Percentiles rank a stretch among this genome's conserved stretches.
Conservation (phyloP, 2,113 vertebrate genomes). For the Phyllostomus discolor region DNA sequence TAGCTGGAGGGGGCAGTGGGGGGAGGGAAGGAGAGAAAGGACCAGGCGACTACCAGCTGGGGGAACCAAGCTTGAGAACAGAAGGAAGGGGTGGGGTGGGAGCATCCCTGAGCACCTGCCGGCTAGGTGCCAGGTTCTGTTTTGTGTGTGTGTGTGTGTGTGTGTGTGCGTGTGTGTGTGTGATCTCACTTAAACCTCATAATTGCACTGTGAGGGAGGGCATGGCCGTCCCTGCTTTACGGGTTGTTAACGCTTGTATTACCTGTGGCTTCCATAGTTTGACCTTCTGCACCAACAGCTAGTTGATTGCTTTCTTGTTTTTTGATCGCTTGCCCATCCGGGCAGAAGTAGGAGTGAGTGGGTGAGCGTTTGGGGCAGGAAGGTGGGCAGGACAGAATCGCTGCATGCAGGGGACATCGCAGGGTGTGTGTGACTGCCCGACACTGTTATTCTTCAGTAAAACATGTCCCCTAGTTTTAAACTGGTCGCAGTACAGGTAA, state of each 20-base stretch:
- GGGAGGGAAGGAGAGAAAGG: not conserved
- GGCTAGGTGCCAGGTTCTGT: not conserved
- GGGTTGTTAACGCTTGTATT: not conserved
- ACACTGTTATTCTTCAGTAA: not conserved
- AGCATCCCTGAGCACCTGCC: accelerated
- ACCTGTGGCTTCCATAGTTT: not conserved
- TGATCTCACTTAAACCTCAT: not conserved
- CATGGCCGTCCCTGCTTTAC: not conserved
- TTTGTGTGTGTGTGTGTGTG: not conserved
- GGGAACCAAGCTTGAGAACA: not conserved
- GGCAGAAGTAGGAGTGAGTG: not conserved
- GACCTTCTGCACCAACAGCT: not conserved
- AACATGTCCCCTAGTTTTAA: not conserved
- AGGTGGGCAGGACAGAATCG: not conserved
- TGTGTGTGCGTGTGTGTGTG: not conserved
- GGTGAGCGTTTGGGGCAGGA: not conserved
- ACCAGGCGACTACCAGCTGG: not conserved
- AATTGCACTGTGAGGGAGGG: not conserved
- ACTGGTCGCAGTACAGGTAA: not conserved
- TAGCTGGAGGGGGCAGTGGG: not conserved
- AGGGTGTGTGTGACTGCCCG: not conserved
- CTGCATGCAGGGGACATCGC: not conserved
- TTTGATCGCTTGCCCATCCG: not conserved
- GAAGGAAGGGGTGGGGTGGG: not conserved
- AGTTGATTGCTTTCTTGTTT: not conserved